Base-by-base conservation (phyloP, 2,113 vertebrate genomes). In the Phainopepla nitens region DNA sequence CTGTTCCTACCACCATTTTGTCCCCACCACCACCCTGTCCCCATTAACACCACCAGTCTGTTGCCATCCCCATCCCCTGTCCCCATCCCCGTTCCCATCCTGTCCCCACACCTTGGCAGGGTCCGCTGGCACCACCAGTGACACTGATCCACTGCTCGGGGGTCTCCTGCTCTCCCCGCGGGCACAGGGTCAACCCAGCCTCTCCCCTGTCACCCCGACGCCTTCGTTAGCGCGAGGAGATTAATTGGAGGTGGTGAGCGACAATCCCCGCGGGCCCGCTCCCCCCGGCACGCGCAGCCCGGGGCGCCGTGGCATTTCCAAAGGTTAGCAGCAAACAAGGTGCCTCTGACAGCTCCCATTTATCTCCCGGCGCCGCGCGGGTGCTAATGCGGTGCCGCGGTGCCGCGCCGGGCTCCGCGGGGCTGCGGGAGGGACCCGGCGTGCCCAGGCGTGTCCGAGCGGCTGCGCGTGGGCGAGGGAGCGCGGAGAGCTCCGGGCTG, bases 291-390 rank as follows among this genome's bases (percentile, higher is more conserved):
- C 33, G 0, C 45, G 0, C 85, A 82, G 93, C 91, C 91, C 53
- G 41, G 91, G 90, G 94, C 91, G 58, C 77, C 71, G 93, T 94
- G 96, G 96, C 92, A 96, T 97, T 96, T 97, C 97, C 96, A 96
- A 96, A 97, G 97, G 96, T 97, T 96, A 97, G 96, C 94, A 89
- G 96, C 96, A 96, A 97, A 97, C 96, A 97, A 97, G 96, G 93
- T 95, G 90, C 96, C 87, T 93, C 77, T 96, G 96, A 97, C 97
- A 97, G 97, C 92, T 93, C 93, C 96, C 97, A 97, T 97, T 97
- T 89, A 96, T 97, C 97, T 97, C 85, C 90, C 4, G 79, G 96
- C 93, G 73, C 93, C 13, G 45, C 53, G 89, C 94, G 93, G 94
- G 94, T 93, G 94, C 93, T 94, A 94, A 94, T 95, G 96, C 75